Evolutionary conservation across 2,888 invertebrate genomes (phyloP).

Genomic region (Microlaimidae sp.): DNA sequence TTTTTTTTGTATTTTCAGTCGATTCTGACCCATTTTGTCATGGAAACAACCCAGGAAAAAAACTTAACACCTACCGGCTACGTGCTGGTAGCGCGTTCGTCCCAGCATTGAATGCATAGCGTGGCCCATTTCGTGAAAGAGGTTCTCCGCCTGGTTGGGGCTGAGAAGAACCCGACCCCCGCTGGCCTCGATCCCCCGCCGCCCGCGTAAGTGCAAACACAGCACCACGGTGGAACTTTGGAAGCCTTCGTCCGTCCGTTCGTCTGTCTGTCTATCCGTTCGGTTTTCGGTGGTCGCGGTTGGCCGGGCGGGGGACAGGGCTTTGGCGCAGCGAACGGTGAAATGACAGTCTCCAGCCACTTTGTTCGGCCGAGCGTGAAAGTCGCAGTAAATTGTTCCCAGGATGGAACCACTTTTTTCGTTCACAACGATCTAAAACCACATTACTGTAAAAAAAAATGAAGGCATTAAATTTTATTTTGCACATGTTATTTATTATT

Average conservation of each 20-base stretch:
- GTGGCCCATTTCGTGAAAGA: constrained; percentile 98
- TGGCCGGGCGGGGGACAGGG: constrained; percentile 41
- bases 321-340: constrained; percentile 82
- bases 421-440: constrained; percentile 53
- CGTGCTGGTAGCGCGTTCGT: constrained; percentile 82
- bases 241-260: constrained; percentile 2
- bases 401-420: constrained; percentile 53
- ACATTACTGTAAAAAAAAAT: too few species aligned
- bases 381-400: constrained; percentile 91
- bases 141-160: constrained; percentile 72
- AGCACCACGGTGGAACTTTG: constrained; percentile 30
- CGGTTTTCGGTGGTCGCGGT: not conserved
- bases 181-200: not conserved
- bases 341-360: constrained; percentile 93
- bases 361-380: constrained; percentile 76
- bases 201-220: constrained; percentile 18
- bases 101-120: constrained; percentile 97
- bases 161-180: constrained; percentile 52
- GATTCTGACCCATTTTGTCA: too few species aligned
- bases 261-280: not conserved
- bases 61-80: constrained; percentile 82
- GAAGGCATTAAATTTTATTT: too few species aligned
- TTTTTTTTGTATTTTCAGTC: too few species aligned
- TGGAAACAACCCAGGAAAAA: too few species aligned
- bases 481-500: too few species aligned